Conservation (phyloP, 2,113 vertebrate genomes). For the Otocyon megalotis region DNA sequence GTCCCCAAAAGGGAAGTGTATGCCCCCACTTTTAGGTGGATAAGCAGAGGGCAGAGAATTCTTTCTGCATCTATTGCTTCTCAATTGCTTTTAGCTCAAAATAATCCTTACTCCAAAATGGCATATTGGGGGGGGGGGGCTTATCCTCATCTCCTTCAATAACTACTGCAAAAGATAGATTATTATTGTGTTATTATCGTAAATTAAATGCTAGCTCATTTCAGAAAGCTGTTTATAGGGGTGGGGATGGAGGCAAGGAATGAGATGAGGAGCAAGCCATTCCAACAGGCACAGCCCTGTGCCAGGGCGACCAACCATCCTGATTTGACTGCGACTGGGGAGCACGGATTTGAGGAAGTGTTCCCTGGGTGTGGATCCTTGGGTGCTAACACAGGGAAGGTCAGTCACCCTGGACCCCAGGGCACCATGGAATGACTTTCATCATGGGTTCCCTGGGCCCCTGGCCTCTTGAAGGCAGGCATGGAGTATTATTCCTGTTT, state of each 20-base stretch:
- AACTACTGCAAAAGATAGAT: not conserved
- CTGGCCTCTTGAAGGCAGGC: not conserved
- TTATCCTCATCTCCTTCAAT: not conserved
- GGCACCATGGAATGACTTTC: not conserved
- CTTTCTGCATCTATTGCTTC: not conserved
- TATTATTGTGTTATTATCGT: not conserved
- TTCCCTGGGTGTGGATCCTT: not conserved
- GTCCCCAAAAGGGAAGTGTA: not conserved
- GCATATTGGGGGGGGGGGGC: not conserved
- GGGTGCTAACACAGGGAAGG: not conserved
- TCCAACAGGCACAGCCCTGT: not conserved
- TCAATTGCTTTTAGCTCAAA: constrained; percentile 14
- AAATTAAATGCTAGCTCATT: not conserved
- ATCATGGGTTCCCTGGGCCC: not conserved
- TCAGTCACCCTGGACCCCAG: not conserved
- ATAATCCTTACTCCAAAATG: constrained; percentile 26
- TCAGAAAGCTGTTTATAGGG: not conserved
- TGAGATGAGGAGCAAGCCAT: not conserved
- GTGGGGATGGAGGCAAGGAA: not conserved
- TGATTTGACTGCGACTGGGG: not conserved
- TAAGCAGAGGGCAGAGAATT: not conserved
- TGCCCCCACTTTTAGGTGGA: not conserved
- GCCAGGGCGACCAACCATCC: not conserved
- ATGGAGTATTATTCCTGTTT: not conserved
- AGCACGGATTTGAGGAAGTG: not conserved